phyloP scores from a whole-genome alignment of 2,113 vertebrate species.

The Gorsachius goisagi region DNA sequence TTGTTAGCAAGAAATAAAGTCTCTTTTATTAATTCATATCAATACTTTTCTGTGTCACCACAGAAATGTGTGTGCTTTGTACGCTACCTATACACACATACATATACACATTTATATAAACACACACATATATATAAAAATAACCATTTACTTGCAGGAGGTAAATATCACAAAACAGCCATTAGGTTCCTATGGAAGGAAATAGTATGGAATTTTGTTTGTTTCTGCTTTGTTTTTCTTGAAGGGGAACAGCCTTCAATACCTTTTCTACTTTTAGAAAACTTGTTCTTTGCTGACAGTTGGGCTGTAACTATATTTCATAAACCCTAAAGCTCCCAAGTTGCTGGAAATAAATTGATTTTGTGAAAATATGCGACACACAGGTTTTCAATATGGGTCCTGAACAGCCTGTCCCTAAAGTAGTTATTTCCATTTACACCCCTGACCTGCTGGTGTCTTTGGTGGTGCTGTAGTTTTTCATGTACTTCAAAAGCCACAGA shows the following conservation, averaged over 20 bases:
- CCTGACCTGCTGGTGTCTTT: slow-evolving; percentile 71
- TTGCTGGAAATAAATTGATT: slow-evolving; percentile 77
- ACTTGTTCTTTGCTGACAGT: slow-evolving; percentile 70
- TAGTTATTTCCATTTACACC: slow-evolving; percentile 77
- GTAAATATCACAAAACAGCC: background rate
- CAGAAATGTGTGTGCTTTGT: background rate
- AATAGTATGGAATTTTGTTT: background rate
- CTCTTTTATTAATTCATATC: background rate
- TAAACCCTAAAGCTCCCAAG: slow-evolving; percentile 66
- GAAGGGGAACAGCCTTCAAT: slow-evolving; percentile 12
- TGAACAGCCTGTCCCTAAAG: slow-evolving; percentile 75
- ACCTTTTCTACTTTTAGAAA: slow-evolving; percentile 60
- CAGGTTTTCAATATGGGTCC: slow-evolving; percentile 67
- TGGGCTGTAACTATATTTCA: slow-evolving; percentile 73
- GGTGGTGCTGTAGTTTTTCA: slow-evolving; percentile 66
- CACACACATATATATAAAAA: background rate
- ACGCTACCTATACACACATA: accelerated
- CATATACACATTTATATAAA: background rate
- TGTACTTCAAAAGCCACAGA: slow-evolving; percentile 74
- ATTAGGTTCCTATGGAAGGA: background rate
- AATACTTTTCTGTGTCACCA: background rate
- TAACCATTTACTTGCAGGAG: background rate
- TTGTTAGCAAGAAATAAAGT: background rate
- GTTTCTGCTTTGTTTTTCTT: background rate
- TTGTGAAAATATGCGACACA: slow-evolving; percentile 72